Conservation (phyloP, 2,888 invertebrate genomes). For the Troides aeacus region DNA sequence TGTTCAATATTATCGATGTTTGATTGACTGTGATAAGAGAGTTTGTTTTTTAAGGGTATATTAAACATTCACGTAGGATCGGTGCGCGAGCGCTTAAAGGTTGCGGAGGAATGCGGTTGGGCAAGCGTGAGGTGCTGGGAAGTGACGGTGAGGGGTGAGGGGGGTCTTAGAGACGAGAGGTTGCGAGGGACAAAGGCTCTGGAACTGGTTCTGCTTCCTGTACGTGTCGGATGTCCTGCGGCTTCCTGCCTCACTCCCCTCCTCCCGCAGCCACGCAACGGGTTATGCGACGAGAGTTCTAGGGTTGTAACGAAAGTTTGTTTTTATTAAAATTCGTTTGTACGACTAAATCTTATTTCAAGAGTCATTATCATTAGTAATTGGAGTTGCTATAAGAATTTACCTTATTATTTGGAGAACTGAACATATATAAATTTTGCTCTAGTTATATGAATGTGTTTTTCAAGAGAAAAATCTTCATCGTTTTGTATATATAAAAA, state of each 20-base stretch:
- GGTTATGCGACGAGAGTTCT: constrained; percentile 43
- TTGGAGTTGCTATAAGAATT: no score
- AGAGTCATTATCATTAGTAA: no score
- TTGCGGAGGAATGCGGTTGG: constrained; percentile 72
- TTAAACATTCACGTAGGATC: constrained; percentile 38
- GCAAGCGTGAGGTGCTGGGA: constrained; percentile 42
- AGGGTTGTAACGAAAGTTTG: constrained; percentile 47
- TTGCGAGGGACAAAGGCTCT: constrained; percentile 74
- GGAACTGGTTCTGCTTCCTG: constrained; percentile 79
- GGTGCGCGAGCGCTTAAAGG: constrained; percentile 67
- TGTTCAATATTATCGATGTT: constrained; percentile 1
- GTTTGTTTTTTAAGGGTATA: constrained; percentile 13
- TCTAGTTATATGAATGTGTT: no score
- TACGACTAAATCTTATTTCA: no score
- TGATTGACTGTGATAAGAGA: constrained; percentile 7
- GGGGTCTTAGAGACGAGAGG: constrained; percentile 48
- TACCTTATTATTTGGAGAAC: no score
- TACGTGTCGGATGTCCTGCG: constrained; percentile 81
- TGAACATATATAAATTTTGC: no score
- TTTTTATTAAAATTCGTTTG: neutral
- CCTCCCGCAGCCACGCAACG: constrained; percentile 47
- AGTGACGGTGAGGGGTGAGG: constrained; percentile 44
- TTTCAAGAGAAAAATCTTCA: no score
- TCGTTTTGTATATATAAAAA: no score
- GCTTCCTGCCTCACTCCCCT: constrained; percentile 72